Evolutionary conservation across 1,140 invertebrate species (phyloP), one percentile per base, ranked within the genome.

Genomic region (Nomia melanderi): DNA sequence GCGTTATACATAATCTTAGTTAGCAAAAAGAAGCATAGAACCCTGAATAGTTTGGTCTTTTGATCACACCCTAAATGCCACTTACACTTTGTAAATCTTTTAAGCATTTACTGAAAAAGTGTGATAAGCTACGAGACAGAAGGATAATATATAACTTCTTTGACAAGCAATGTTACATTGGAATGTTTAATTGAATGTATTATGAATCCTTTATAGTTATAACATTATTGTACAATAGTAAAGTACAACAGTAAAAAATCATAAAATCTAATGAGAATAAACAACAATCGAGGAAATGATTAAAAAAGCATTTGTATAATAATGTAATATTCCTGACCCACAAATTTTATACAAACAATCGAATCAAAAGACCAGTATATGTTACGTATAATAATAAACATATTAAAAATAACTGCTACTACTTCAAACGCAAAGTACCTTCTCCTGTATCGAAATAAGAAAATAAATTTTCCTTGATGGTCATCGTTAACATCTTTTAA

Each of bases 1-100:
- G 78, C 75, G 66, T 85, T 75, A 84, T 71, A 79, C 56, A 67
- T 59, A 56, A 66, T 36, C 63, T 79, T 83, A 69, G 64, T 71
- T 66, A 73, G 54, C 44, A 56, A 65, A 79, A 67, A 77, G 74
- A 56, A 65, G 33, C 50, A 36, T 5, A 27, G 27, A 17, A 47
- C 20, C 20, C 65, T 8, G 14, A 36, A 63, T 50, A 20, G 7
- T 50, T 20, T 60, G 31, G 6, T 36, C 23, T 72, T 36, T 33
- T 27, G 17, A 33, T 72, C 6, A 31, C 7, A 29, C 25, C n/a
- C 27, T 56, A 17, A 27, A 53, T 54, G 14, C 11, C 12, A 44
- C 41, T 14, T 44, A 2, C n/a, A 50, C 47, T 1, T 50, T 20
- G 0, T n/a, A 9, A 50, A n/a, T 31, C 54, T 17, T 31, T 5